These are phyloP conservation scores for Nerophis lumbriciformis DNA, from an alignment of 2,113 vertebrate genomes.

Conservation along the genomic window DNA sequence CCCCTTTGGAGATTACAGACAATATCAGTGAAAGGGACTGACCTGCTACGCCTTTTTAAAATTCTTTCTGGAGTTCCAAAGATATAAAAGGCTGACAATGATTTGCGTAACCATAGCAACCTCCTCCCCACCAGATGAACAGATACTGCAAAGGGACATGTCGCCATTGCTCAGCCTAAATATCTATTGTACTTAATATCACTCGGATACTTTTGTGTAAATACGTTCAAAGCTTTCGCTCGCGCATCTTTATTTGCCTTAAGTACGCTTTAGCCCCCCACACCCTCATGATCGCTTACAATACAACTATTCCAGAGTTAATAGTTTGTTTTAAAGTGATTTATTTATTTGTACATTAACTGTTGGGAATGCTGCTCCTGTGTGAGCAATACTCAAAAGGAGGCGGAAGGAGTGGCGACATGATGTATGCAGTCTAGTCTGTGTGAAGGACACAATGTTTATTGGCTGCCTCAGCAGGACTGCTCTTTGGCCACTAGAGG, in stretches of 20 bases:
- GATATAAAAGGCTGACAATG: conserved; percentile 24
- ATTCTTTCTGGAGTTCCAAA: conserved; percentile 62
- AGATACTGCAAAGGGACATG: conserved; percentile 31
- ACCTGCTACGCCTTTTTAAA: conserved; percentile 37
- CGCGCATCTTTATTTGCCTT: conserved; percentile 44
- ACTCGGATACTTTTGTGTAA: conserved; percentile 26
- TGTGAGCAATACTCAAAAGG: conserved; percentile 31
- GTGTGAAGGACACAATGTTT: conserved; percentile 41
- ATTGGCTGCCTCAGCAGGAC: conserved; percentile 6
- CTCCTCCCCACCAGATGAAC: conserved; percentile 36
- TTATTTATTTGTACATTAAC: conserved; percentile 65
- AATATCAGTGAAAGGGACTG: conserved; percentile 80
- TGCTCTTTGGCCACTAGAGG: conserved; percentile 51
- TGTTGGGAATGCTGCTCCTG: conserved; percentile 18
- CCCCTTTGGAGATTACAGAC: conserved; percentile 83
- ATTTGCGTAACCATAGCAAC: conserved; percentile 29
- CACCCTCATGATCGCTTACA: conserved; percentile 19
- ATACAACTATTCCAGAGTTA: conserved; percentile 28
- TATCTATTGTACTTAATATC: conserved; percentile 1
- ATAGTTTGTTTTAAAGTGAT: conserved; percentile 40
- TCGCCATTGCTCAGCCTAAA: conserved; percentile 14
- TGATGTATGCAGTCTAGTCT: conserved; percentile 50
- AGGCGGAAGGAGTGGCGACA: conserved; percentile 39
- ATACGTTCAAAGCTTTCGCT: conserved; percentile 46
- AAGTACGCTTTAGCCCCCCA: conserved; percentile 44